A percentile compares a stretch with the other conserved stretches of the same genome.
Conservation (phyloP, 2,113 vertebrate species). For the Pampusana beccarii region DNA sequence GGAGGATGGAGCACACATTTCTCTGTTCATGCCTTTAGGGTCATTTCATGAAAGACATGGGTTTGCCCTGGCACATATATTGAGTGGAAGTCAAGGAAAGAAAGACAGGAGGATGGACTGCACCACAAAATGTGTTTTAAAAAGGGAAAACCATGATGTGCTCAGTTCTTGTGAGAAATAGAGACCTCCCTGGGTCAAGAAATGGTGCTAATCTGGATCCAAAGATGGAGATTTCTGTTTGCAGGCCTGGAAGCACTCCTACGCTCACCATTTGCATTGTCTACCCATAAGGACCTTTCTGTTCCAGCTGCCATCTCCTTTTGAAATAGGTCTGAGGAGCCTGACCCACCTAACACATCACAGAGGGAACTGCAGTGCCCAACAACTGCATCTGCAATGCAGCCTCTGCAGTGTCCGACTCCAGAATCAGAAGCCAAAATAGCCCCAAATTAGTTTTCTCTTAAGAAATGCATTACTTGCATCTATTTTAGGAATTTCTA, state of each 20-base stretch:
- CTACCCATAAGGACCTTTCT: neutral
- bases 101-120: neutral
- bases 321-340: neutral
- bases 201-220: neutral
- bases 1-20: neutral
- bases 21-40: neutral
- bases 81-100: neutral
- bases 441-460: neutral
- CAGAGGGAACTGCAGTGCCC: neutral
- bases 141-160: neutral
- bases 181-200: neutral
- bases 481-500: neutral
- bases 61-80: neutral
- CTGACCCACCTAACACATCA: neutral
- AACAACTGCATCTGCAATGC: neutral
- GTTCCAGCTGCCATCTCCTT: neutral
- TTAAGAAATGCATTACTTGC: neutral
- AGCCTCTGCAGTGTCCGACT: neutral
- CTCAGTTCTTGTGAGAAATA: neutral
- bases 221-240: neutral
- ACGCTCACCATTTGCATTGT: neutral
- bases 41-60: neutral
- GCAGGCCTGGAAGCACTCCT: neutral
- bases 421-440: neutral
- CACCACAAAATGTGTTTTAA: neutral